Percentiles rank a stretch among this genome's conserved stretches.
Conservation (phyloP, 2,888 invertebrate genomes). For the Epinotia ramella region DNA sequence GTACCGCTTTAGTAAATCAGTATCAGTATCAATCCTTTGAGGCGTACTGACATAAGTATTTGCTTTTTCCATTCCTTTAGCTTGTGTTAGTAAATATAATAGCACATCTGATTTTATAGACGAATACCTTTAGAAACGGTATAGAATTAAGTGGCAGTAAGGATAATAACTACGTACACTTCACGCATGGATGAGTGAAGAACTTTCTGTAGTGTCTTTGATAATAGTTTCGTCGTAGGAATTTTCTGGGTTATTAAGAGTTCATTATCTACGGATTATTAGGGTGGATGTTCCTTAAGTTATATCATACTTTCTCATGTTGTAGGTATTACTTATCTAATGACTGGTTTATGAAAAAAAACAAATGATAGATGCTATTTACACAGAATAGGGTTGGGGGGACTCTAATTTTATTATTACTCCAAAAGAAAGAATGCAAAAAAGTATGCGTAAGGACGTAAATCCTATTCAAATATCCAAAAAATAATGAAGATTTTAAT, state of each 20-base stretch:
- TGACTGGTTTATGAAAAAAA: no score
- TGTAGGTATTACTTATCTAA: no score
- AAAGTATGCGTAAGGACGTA: no score
- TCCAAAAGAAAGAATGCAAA: no score
- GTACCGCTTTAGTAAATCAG: not conserved
- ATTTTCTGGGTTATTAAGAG: constrained; percentile 20
- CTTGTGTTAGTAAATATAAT: constrained; percentile 8
- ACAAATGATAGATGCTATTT: no score
- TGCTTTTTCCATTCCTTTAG: constrained; percentile 1
- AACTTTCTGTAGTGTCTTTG: constrained; percentile 3
- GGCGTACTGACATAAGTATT: not conserved
- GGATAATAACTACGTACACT: constrained; percentile 1
- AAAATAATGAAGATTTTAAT: no score
- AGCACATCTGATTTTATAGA: not conserved
- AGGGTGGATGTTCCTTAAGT: not conserved
- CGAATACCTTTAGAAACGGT: not conserved
- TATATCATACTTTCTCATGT: not conserved
- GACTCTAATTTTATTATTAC: no score
- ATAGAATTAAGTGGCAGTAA: not conserved
- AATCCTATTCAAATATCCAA: no score
- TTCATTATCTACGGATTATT: constrained; percentile 4
- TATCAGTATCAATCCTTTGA: not conserved
- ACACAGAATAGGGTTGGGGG: no score
- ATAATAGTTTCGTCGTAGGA: not conserved
- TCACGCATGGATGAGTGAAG: constrained; percentile 5